Percentiles rank a stretch among this genome's conserved stretches.
phyloP scores from a whole-genome alignment of 2,888 invertebrate genomes.

The Watsonalla binaria region DNA sequence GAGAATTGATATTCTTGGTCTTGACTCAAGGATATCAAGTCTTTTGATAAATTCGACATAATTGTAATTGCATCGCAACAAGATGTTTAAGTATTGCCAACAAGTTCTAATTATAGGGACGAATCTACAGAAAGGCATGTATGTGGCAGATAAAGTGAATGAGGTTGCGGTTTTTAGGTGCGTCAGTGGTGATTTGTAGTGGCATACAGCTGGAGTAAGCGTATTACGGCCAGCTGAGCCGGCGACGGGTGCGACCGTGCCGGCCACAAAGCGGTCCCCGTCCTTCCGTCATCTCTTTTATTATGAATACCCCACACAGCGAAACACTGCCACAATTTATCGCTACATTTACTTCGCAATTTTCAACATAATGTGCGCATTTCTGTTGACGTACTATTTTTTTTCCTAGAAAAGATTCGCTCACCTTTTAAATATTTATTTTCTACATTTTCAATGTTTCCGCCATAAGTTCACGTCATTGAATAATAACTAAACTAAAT shows the following conservation, averaged over 20 bases:
- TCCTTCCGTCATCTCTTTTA: constrained; percentile 20
- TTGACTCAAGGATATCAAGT: no score
- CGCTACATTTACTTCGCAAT: background rate
- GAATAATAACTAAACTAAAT: background rate
- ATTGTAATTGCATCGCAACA: no score
- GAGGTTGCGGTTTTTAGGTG: background rate
- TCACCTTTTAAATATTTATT: no score
- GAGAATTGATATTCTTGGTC: background rate
- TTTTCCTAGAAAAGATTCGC: background rate
- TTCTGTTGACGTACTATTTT: background rate
- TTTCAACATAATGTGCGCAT: background rate
- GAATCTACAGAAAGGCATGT: background rate
- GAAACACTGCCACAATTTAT: background rate
- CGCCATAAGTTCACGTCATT: no score
- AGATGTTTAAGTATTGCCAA: no score
- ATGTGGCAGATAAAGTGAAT: no score
- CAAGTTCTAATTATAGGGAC: background rate
- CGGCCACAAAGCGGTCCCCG: constrained; percentile 7
- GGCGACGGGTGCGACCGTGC: constrained; percentile 10
- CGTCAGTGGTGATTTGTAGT: background rate
- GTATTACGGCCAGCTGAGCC: constrained; percentile 5
- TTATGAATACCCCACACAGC: constrained; percentile 16
- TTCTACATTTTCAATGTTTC: no score
- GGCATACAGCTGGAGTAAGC: background rate
- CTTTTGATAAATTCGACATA: no score